Base-by-base conservation (phyloP, 2,797 vertebrate genomes). In the Tragopan temminckii region DNA sequence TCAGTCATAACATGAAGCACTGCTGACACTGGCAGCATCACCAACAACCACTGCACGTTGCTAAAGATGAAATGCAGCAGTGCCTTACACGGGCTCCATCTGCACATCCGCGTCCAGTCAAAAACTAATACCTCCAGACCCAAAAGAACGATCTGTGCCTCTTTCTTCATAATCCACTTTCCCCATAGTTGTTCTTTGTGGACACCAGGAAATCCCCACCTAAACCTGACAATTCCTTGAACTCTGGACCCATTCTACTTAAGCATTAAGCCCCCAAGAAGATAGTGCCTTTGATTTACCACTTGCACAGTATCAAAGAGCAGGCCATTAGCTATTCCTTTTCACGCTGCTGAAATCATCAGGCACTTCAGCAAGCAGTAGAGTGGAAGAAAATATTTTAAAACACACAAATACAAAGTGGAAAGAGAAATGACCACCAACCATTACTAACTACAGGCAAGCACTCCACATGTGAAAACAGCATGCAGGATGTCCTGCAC, bases 201-300 rank as follows among this genome's bases (percentile, higher is more conserved):
- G 48, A 82, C 57, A 46, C 55, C 20, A 52, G 62, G 52, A 90
- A 83, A 80, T 36, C 38, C 80, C 13, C 70, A 11, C 11, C 84
- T 72, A 89, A 81, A 33, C 38, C 46, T 17, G 20, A 70, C 86
- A 82, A 89, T 77, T 90, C 86, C 84, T 93, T 94, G 88, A 91
- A 27, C 27, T 52, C 27, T 46, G n/a, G 66, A 75, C 36, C 81
- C 69, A 50, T 46, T 15, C 69, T 36, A 52, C 35, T 79, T 63
- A 88, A 91, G 90, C 0, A 0, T 89, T 62, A 87, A 85, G 46
- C 76, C 87, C 42, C 52, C 11, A 9, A 90, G 86, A 52, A 85
- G 9, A 0, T 68, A 40, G 27, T 12, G 66, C 36, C 90, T 92
- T 92, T 63, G 62, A 90, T 92, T 90, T 78, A 89, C 63, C 63